Conservation (phyloP, 2,888 invertebrate species). For the Nycteola revayana region DNA sequence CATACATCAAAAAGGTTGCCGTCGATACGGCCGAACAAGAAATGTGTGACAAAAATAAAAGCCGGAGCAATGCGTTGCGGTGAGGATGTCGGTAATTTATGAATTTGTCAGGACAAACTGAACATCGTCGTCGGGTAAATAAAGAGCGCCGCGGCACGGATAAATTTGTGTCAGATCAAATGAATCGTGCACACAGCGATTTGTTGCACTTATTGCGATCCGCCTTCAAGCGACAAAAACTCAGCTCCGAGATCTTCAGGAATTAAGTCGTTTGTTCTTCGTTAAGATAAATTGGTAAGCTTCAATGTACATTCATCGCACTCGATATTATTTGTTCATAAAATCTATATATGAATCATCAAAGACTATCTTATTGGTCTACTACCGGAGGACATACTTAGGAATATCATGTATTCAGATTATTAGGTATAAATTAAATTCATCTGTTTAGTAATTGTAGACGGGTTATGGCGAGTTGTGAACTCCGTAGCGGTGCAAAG, state of each 20-base stretch:
- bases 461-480: slow-evolving; percentile 33
- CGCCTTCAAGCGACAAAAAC: slow-evolving; percentile 46
- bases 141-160: slow-evolving; percentile 71
- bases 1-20: slow-evolving; percentile 64
- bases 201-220: slow-evolving; percentile 71
- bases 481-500: slow-evolving; percentile 38
- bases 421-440: too few relatives aligned
- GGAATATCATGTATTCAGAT: too few relatives aligned
- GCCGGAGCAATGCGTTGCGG: slow-evolving; percentile 53
- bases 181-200: slow-evolving; percentile 68
- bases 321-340: slow-evolving; percentile 21
- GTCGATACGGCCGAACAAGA: slow-evolving; percentile 67
- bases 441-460: too few relatives aligned
- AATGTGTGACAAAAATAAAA: slow-evolving; percentile 71
- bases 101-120: slow-evolving; percentile 81
- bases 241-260: slow-evolving; percentile 38
- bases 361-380: too few relatives aligned
- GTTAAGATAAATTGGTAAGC: slow-evolving; percentile 41
- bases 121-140: slow-evolving; percentile 73
- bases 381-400: too few relatives aligned
- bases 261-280: slow-evolving; percentile 48
- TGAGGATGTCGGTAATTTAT: slow-evolving; percentile 81
- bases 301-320: slow-evolving; percentile 22
- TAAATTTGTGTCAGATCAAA: slow-evolving; percentile 82
- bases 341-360: slow-evolving; percentile 25